Evolutionary conservation across 2,113 vertebrate species (phyloP).

Genomic region (Pseudopodoces humilis): DNA sequence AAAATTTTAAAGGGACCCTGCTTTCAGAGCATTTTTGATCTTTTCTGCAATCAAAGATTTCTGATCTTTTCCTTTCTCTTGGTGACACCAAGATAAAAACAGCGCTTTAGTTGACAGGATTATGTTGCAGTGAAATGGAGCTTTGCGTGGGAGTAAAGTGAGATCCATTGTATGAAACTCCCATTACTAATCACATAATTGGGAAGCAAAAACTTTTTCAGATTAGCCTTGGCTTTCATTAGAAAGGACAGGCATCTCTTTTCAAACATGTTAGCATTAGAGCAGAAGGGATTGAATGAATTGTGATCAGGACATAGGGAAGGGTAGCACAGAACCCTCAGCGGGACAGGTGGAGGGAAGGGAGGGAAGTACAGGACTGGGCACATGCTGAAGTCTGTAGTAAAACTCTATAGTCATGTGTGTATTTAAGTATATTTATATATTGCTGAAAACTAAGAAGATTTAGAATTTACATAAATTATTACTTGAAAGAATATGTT

Average conservation of each 20-base stretch:
- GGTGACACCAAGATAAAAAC: background rate
- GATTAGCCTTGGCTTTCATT: background rate
- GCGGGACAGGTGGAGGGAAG: background rate
- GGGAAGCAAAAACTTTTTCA: slow-evolving; percentile 25
- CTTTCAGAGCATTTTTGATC: background rate
- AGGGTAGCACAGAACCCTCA: background rate
- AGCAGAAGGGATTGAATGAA: background rate
- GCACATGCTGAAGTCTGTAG: background rate
- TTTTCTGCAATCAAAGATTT: background rate
- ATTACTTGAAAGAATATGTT: background rate
- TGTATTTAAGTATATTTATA: background rate
- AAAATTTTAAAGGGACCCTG: background rate
- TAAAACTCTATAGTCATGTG: background rate
- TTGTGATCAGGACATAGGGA: background rate
- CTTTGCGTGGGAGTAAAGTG: background rate
- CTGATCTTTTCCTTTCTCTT: background rate
- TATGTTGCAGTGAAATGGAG: background rate
- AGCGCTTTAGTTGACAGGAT: background rate
- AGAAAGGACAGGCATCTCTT: background rate
- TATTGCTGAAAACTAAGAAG: background rate
- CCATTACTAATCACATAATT: slow-evolving; percentile 16
- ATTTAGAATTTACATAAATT: background rate
- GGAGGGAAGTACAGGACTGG: background rate
- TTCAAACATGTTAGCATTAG: background rate
- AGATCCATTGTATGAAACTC: background rate